phyloP scores from a whole-genome alignment of 2,888 invertebrate species.

The Ophonus ardosiacus region DNA sequence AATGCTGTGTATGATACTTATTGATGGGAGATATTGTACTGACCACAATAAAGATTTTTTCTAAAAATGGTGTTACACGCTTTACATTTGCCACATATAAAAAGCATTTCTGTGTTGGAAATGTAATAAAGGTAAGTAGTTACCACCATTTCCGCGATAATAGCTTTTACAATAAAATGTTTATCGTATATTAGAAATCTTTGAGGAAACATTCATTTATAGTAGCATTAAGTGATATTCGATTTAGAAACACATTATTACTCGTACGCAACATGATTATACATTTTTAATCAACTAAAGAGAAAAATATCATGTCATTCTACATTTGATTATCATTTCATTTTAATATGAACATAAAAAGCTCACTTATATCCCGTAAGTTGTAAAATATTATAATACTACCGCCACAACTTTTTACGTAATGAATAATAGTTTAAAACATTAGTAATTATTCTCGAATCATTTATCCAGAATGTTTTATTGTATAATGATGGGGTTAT shows the following conservation, averaged over 20 bases:
- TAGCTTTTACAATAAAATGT: slow-evolving; percentile 21
- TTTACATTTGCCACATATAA: slow-evolving; percentile 14
- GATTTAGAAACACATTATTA: background rate
- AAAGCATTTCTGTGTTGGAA: slow-evolving; percentile 7
- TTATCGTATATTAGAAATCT: slow-evolving; percentile 40
- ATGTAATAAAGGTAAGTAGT: slow-evolving; percentile 6
- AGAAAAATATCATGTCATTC: no score
- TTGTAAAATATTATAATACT: background rate
- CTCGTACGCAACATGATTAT: background rate
- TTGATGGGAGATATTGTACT: no score
- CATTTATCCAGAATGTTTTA: no score
- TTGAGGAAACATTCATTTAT: background rate
- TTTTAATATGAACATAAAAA: background rate
- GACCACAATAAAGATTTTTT: no score
- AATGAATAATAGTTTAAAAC: no score
- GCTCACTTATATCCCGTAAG: background rate
- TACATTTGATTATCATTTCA: background rate
- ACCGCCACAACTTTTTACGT: background rate
- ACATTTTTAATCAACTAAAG: no score
- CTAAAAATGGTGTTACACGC: background rate
- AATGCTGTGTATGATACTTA: no score
- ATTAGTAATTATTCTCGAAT: no score
- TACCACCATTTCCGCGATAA: background rate
- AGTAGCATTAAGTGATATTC: background rate
- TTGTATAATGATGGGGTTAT: no score